These are phyloP conservation scores for Ctenomys sociabilis DNA, from an alignment of 2,113 vertebrate species.

Conservation along the genomic window DNA sequence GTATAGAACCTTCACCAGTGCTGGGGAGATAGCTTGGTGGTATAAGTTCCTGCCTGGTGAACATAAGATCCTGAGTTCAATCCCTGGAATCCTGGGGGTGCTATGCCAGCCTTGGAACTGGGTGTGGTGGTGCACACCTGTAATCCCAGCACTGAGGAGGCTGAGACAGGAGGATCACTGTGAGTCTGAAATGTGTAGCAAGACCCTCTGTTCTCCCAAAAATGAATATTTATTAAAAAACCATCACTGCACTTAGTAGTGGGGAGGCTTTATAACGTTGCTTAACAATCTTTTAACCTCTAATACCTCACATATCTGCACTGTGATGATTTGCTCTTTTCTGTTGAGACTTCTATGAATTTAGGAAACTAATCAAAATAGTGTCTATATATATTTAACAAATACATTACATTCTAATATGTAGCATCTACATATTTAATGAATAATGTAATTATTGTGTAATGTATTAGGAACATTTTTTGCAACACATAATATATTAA, in stretches of 20 bases:
- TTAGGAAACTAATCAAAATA: background rate
- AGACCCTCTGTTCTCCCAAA: no score
- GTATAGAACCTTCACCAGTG: background rate
- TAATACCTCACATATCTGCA: background rate
- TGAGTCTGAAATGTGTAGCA: no score
- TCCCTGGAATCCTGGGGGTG: no score
- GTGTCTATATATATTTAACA: background rate
- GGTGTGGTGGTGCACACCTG: no score
- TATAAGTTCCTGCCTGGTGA: no score
- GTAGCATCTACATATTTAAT: background rate
- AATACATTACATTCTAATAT: background rate
- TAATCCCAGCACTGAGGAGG: no score
- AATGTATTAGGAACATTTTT: background rate
- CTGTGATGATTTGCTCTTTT: background rate
- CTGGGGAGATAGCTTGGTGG: no score
- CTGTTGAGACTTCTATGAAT: background rate
- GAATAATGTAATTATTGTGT: background rate
- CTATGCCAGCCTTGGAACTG: no score
- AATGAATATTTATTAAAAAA: no score
- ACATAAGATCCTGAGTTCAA: no score
- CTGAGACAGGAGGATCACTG: no score
- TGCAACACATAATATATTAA: background rate
- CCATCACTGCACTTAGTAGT: background rate
- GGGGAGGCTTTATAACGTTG: background rate
- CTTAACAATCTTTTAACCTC: background rate